These are phyloP conservation scores for Anodontia alba DNA, from an alignment of 2,888 invertebrate species.

Conservation along the genomic window DNA sequence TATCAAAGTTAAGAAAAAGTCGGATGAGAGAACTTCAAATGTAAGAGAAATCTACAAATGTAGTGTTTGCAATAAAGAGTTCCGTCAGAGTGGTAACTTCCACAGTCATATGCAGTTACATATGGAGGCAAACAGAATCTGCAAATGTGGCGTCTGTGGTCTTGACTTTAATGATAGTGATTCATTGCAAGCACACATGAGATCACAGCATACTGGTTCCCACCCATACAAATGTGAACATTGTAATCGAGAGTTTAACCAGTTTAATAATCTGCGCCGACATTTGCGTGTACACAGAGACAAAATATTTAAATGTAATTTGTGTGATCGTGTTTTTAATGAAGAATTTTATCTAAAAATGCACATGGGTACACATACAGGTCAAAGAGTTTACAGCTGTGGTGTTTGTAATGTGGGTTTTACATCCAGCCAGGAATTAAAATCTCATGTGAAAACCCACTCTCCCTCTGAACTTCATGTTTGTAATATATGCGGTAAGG, in stretches of 20 bases:
- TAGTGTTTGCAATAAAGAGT: constrained; percentile 47
- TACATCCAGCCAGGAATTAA: constrained; percentile 61
- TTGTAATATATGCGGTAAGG: constrained; percentile 64
- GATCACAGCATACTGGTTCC: constrained; percentile 58
- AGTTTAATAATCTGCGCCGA: constrained; percentile 62
- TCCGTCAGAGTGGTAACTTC: constrained; percentile 56
- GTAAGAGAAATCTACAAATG: constrained; percentile 42
- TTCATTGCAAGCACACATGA: constrained; percentile 60
- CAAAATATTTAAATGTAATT: constrained; percentile 61
- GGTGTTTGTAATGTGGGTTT: constrained; percentile 62
- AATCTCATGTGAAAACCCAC: constrained; percentile 66
- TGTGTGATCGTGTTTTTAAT: constrained; percentile 67
- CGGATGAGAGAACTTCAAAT: not conserved
- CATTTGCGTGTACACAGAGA: constrained; percentile 65
- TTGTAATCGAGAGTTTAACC: constrained; percentile 64
- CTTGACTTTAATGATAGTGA: constrained; percentile 49
- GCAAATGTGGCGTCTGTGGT: constrained; percentile 60
- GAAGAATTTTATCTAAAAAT: constrained; percentile 68
- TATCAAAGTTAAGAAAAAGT: not conserved
- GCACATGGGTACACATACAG: constrained; percentile 70
- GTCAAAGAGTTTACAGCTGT: constrained; percentile 68
- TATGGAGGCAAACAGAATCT: constrained; percentile 26
- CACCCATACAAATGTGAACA: constrained; percentile 66
- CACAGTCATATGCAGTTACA: constrained; percentile 57
- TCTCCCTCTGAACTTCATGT: constrained; percentile 64